These are phyloP conservation scores for Opisthocomus hoazin DNA, from an alignment of 2,113 vertebrate species.

Conservation along the genomic window DNA sequence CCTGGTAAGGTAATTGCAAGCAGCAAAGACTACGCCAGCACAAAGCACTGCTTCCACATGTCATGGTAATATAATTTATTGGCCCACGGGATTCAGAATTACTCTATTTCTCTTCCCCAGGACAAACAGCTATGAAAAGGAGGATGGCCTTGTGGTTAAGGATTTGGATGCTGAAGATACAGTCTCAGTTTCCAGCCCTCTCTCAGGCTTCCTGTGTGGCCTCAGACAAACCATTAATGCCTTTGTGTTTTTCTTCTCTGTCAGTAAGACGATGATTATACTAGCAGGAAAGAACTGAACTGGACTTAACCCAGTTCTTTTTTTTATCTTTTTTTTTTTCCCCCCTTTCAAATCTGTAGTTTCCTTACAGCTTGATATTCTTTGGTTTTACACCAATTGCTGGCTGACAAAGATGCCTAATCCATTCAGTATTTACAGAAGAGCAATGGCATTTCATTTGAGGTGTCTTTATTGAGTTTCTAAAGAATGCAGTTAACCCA, in stretches of 20 bases:
- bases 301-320: background rate
- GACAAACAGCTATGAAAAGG: conserved; percentile 29
- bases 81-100: conserved; percentile 12
- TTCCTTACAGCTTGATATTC: background rate
- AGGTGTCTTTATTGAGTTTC: background rate
- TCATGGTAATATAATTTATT: conserved; percentile 12
- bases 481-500: background rate
- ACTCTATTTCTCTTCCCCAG: conserved; percentile 41
- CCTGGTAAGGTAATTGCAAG: conserved; percentile 18
- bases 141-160: conserved; percentile 59
- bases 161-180: conserved; percentile 41
- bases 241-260: conserved; percentile 54
- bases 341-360: background rate
- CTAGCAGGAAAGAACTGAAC: conserved; percentile 22
- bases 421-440: background rate
- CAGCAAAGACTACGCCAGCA: background rate
- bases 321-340: rapidly evolving
- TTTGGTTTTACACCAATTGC: background rate
- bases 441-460: background rate
- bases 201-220: conserved; percentile 61
- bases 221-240: conserved; percentile 54
- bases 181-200: conserved; percentile 7
- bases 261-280: conserved; percentile 48
- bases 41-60: conserved; percentile 9
- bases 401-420: background rate